Evolutionary conservation across 2,113 vertebrate species (phyloP), one percentile per base, ranked within the genome.

Genomic region (Engraulis encrasicolus): DNA sequence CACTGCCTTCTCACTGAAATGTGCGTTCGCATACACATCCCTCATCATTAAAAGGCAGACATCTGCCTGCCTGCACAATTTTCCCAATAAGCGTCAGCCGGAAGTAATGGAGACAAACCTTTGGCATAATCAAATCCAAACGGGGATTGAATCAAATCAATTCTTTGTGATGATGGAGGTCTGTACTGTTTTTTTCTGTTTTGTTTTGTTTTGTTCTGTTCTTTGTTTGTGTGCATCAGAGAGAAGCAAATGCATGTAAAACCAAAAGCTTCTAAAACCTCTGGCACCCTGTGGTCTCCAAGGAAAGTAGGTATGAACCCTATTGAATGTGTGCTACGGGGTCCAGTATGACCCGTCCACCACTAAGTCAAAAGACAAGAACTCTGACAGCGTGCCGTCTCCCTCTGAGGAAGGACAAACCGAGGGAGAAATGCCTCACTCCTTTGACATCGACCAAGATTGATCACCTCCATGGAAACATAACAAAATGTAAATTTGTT

Each of bases 231-330:
- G 94, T 95, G 94, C 94, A 93, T 90, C 91, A 92, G 94, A 93
- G 94, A 92, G 92, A 93, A 91, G 91, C 91, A 92, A 93, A 93
- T 92, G 91, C 92, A 93, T 92, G 91, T 92, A 92, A 94, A 84
- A 84, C 80, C 90, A 90, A 93, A 93, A 90, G 89, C 88, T 90
- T 93, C 84, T 88, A 87, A n/a, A 90, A 93, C 87, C 87, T 89
- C 90, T 83, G 89, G 84, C 86, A 84, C 50, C 85, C 40, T 84
- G 84, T 87, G 90, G 23, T 92, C 86, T 90, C 84, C 92, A 91
- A 93, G 91, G 90, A 92, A 92, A 94, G 94, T 93, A 87, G 91
- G 93, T 94, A 95, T 95, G 95, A 95, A 95, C 95, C 95, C 95
- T 95, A 95, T 95, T 95, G 95, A 95, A 95, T 92, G 91, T 88